Base-by-base conservation (phyloP, 1,140 invertebrate genomes). In the Drosophila equinoxialis region DNA sequence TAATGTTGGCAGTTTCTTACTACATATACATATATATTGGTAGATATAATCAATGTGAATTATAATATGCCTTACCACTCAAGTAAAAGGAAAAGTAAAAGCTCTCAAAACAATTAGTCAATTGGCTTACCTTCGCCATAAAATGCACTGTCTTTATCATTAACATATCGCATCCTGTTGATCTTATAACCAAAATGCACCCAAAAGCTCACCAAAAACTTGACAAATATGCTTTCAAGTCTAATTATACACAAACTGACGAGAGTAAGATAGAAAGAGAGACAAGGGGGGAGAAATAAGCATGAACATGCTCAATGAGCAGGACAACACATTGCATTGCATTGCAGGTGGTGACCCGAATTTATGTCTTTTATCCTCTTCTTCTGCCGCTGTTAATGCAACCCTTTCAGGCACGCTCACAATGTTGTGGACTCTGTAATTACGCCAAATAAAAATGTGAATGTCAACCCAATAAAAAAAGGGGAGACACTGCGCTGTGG, bases 151-250 rank as follows among this genome's bases (percentile, higher is more conserved):
- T 68, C 67, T 72, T 77, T 74, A 79, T 77, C 84, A 87, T 87
- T 89, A 87, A 79, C 83, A 87, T 87, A 87, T 87, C 83, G 73
- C 83, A 89, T 87, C 83, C 83, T 83, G 77, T 67, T 68, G 79
- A 87, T 87, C 83, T 74, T 75, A 14, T 37, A 63, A 30, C 30
- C 42, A 60, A 68, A 30, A 77, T 71, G 51, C 64, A 65, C 51
- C 61, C 59, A 48, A 45, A 37, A 54, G 60, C 58, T 60, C 58
- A 69, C 69, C 48, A 33, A 72, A 69, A 81, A 89, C 84, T 84
- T 89, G 84, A 89, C 84, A 89, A 89, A 89, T 89, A 81, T 79
- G 77, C 85, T 89, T 84, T 85, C 84, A 68, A 78, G 66, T 78
- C 77, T 90, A 89, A 89, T 89, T 89, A 90, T 90, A 89, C 67